Base-by-base conservation (phyloP, 2,113 vertebrate species). In the Coptodon rendalli region DNA sequence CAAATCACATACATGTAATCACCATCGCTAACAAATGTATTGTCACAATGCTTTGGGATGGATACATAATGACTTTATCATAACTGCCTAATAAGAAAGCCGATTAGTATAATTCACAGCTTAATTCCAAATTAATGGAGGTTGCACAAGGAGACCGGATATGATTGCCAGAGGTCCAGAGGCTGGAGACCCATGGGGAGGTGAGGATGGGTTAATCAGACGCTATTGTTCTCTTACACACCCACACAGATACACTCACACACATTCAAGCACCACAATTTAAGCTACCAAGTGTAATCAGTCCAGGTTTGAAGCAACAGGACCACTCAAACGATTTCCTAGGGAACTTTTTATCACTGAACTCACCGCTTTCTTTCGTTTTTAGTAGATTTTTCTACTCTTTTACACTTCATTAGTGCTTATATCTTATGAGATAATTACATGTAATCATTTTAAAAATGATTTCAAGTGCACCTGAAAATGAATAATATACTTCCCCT, bases 181-280 rank as follows among this genome's bases (percentile, higher is more conserved):
- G 61, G 81, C 61, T 84, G 53, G 43, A 82, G 85, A 84, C 86
- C 59, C 7, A 4, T 78, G 66, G 71, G 85, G 81, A 83, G 61
- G 54, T 83, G 82, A 84, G 73, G 73, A 85, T 76, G 31, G 84
- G 50, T 91, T 87, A 89, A 92, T 95, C 94, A 95, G 86, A 83
- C 56, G 22, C 81, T 78, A 91, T 94, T 94, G 89, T 94, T 94
- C 86, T 85, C 83, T 24, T 19, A 43, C 56, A 79, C 36, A 38
- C 8, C 19, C 16, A 80, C 52, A 88, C 45, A 78, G 27, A 78
- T n/a, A 2, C 43, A 78, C 17, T 50, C 56, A 14, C 71, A 80
- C 31, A 45, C 38, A 83, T 40, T 48, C 16, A 56, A 11, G 56
- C n/a, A 31, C 14, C 45, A 53, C 83, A 76, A 78, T 91, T 85